Percentiles rank a stretch among this genome's conserved stretches.
phyloP scores from a whole-genome alignment of 2,113 vertebrate species.

The Jaculus jaculus region DNA sequence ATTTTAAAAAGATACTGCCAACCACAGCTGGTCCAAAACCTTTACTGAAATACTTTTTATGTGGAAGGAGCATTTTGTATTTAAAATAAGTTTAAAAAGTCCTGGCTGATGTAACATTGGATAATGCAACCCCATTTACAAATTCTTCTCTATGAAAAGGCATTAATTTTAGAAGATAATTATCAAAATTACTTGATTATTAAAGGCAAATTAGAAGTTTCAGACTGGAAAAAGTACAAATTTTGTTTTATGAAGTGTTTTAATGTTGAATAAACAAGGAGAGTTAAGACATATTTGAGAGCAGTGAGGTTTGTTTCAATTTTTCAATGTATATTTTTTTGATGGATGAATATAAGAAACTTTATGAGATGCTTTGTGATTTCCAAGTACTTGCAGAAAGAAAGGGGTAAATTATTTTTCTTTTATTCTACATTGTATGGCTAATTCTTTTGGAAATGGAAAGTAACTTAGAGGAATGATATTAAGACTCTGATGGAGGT shows the following conservation, averaged over 20 bases:
- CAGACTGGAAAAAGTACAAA: conserved; percentile 43
- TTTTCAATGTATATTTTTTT: conserved; percentile 31
- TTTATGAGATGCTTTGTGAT: conserved; percentile 13
- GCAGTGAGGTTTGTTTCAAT: conserved; percentile 44
- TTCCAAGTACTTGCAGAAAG: not conserved
- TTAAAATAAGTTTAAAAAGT: conserved; percentile 38
- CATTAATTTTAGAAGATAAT: conserved; percentile 53
- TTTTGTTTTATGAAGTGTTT: conserved; percentile 58
- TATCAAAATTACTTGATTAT: conserved; percentile 21
- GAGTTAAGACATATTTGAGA: conserved; percentile 31
- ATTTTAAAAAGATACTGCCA: not conserved
- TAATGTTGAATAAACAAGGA: conserved; percentile 45
- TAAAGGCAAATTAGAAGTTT: conserved; percentile 64
- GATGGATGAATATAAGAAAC: not conserved
- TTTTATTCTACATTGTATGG: not conserved
- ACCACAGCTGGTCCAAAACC: not conserved
- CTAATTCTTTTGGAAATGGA: conserved; percentile 40
- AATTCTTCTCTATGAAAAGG: conserved; percentile 16
- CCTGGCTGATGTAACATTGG: not conserved
- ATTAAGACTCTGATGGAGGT: not conserved
- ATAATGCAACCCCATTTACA: conserved; percentile 30
- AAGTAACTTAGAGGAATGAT: conserved; percentile 20
- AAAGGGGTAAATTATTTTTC: not conserved
- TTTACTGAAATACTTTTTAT: conserved; percentile 29
- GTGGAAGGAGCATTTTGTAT: not conserved